These are phyloP conservation scores for Arctocebus calabarensis DNA, from an alignment of 2,797 vertebrate species.

Conservation along the genomic window DNA sequence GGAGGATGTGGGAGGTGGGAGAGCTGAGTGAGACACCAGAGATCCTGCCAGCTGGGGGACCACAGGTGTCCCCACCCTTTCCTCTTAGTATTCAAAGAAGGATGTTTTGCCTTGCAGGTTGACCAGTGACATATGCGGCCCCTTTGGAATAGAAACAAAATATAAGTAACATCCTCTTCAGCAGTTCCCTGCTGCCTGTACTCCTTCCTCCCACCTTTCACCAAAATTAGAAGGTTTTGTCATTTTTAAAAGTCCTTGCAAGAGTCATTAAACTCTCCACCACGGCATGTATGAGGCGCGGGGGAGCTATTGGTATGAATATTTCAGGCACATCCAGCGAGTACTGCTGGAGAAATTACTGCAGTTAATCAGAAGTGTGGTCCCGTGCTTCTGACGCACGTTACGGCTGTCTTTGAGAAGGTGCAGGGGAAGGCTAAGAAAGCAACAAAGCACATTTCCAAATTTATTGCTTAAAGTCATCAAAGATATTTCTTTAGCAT, in stretches of 20 bases:
- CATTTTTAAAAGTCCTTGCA: not conserved
- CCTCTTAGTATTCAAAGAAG: not conserved
- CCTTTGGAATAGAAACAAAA: not conserved
- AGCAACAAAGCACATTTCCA: not conserved
- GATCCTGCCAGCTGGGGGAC: not conserved
- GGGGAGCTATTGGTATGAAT: not conserved
- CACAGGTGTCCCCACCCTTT: not conserved
- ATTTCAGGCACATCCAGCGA: not conserved
- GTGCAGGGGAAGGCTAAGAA: not conserved
- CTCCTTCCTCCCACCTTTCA: not conserved
- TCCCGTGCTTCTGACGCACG: not conserved
- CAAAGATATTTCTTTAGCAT: not conserved
- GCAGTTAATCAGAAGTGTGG: not conserved
- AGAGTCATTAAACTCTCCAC: not conserved
- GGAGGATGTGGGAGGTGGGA: not conserved
- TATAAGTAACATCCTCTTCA: not conserved
- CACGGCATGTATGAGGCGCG: not conserved
- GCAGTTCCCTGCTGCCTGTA: accelerated
- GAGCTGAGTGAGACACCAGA: not conserved
- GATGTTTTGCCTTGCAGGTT: not conserved
- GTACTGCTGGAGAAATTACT: not conserved
- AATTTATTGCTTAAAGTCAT: not conserved
- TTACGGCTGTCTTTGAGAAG: not conserved
- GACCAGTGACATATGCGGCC: not conserved
- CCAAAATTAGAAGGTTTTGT: not conserved